Evolutionary conservation across 2,113 vertebrate species (phyloP).

Genomic region (Noturus placidus): DNA sequence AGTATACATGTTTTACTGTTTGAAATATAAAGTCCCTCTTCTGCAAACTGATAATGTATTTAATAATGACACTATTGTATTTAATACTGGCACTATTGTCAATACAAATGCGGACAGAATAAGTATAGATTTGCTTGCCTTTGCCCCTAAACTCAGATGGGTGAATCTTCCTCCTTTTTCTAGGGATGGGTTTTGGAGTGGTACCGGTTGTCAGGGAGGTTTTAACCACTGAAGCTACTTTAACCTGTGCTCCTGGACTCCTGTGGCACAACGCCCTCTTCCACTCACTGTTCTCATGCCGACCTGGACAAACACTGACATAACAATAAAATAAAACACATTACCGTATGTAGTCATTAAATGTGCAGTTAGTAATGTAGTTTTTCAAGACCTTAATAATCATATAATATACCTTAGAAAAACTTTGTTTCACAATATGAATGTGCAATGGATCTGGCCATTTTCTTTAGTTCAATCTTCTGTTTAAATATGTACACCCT

Average conservation of each 20-base stretch:
- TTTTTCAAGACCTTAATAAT: not conserved
- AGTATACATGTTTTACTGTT: not conserved
- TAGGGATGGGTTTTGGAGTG: conserved; percentile 24
- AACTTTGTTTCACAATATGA: not conserved
- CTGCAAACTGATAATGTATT: not conserved
- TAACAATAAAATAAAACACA: not conserved
- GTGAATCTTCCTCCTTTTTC: conserved; percentile 57
- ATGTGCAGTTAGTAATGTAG: not conserved
- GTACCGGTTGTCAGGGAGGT: conserved; percentile 12
- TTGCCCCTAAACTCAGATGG: conserved; percentile 53
- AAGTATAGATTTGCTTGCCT: conserved; percentile 43
- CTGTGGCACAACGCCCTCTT: conserved; percentile 11
- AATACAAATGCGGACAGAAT: not conserved
- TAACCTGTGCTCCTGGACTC: conserved; percentile 43
- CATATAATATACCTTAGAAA: not conserved
- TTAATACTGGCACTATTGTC: too few relatives aligned
- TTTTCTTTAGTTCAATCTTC: not conserved
- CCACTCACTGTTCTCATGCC: conserved; percentile 12
- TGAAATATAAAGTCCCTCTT: not conserved
- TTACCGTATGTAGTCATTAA: not conserved
- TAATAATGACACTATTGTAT: not conserved
- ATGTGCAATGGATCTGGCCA: not conserved
- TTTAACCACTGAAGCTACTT: conserved; percentile 53
- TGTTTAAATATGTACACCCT: not conserved
- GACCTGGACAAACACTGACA: conserved; percentile 15